Conservation (phyloP, 2,797 vertebrate genomes). For the Pantherophis alleghaniensis region DNA sequence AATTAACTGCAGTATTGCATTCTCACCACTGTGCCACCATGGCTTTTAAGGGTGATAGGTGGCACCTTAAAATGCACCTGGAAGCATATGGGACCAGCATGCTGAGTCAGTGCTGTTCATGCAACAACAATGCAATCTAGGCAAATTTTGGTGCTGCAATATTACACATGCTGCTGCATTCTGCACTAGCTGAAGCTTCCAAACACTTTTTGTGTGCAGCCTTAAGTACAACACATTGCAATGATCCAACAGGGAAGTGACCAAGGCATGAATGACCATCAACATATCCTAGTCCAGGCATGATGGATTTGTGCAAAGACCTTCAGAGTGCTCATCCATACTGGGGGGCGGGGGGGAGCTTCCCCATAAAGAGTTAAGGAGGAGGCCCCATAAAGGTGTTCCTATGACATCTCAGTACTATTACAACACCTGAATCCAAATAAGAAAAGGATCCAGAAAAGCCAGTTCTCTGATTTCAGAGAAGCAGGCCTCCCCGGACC, state of each 20-base stretch:
- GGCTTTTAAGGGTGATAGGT: background rate
- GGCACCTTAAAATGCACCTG: background rate
- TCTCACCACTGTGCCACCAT: too few species aligned
- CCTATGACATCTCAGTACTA: background rate
- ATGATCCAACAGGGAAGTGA: background rate
- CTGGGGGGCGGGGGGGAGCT: too few species aligned
- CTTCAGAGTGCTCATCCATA: too few species aligned
- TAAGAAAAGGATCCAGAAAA: background rate
- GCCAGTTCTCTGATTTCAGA: background rate
- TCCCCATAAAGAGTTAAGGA: too few species aligned
- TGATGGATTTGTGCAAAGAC: too few species aligned
- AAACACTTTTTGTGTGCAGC: background rate
- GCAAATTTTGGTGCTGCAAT: background rate
- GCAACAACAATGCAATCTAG: background rate
- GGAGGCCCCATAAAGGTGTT: background rate
- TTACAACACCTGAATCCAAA: background rate
- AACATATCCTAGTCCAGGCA: background rate
- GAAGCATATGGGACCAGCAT: background rate
- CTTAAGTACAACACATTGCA: background rate
- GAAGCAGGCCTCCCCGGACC: background rate
- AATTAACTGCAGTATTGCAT: too few species aligned
- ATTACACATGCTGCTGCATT: background rate
- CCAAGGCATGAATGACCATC: background rate
- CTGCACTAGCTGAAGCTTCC: background rate
- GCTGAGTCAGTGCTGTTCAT: background rate